Base-by-base conservation (phyloP, 2,888 invertebrate species). In the Subacronicta megacephala region DNA sequence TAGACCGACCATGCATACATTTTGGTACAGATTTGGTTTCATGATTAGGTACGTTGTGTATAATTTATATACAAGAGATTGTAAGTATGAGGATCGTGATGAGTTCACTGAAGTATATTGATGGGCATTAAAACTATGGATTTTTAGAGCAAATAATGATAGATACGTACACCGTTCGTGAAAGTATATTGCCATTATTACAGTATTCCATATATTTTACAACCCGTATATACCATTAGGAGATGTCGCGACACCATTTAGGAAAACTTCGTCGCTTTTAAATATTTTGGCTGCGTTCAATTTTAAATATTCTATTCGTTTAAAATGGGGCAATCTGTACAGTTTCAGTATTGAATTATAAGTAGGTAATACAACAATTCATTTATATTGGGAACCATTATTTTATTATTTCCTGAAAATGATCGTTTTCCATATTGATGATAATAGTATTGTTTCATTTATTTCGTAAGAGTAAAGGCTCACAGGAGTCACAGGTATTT, bases 281-380 rank as follows among this genome's bases (percentile, higher is more conserved):
- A 52, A 54, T 64, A 64, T 55, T 59, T 37, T 33, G 31, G 23
- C 9, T 12, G 40, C 31, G 9, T 42, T 17, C 44, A 49, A 59
- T 60, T 57, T 65, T 49, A 54, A 60, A 67, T 15, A 60, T 40
- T 63, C 50, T 53, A 50, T 72, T 43, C 57, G 42, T 52, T 72
- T 57, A 52, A 52, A 56, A 57, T 49, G 43, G 57, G 23, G 35
- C 62, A 57, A 56, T 62, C 47, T 52, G 51, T 45, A 7, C 44
- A 37, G 50, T 36, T 35, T 42, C 50, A 31, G 16, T 62, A 62
- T 66, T 57, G 35, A 54, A 55, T 60, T 60, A 60, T 47, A 56
- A 49, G 45, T 43, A 45, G 20, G 10, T 18, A 36, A 43, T 53
- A 52, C 10, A 50, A 23, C 38, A 38, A 50, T 58, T 50, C 13